Conservation (phyloP, 2,797 vertebrate species). For the Falco berigora region DNA sequence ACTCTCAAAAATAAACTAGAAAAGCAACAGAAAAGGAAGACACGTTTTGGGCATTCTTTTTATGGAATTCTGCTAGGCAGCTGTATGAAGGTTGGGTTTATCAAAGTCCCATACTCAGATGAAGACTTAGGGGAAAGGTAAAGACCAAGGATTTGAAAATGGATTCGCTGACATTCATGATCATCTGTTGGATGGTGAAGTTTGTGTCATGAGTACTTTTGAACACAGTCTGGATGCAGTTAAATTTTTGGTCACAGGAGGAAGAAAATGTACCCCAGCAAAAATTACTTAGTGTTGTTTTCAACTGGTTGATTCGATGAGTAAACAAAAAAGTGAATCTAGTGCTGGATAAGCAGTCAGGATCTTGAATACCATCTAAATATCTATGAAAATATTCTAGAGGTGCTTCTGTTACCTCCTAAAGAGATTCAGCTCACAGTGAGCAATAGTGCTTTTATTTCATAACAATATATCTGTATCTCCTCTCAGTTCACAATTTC, state of each 20-base stretch:
- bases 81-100: background rate
- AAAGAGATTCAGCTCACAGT: background rate
- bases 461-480: background rate
- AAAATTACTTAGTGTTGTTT: background rate
- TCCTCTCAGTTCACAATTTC: background rate
- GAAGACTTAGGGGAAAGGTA: background rate
- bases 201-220: background rate
- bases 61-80: background rate
- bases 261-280: background rate
- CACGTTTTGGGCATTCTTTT: background rate
- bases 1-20: background rate
- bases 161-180: background rate
- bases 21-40: background rate
- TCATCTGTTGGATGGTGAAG: background rate
- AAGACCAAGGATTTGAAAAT: background rate
- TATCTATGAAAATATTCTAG: background rate
- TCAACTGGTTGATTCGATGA: background rate
- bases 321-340: background rate
- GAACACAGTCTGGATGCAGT: background rate
- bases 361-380: background rate
- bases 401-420: background rate
- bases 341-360: background rate
- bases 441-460: background rate
- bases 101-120: background rate
- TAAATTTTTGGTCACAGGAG: background rate